These are phyloP conservation scores for Antennarius maculatus DNA, from an alignment of 2,797 vertebrate species.

Conservation along the genomic window DNA sequence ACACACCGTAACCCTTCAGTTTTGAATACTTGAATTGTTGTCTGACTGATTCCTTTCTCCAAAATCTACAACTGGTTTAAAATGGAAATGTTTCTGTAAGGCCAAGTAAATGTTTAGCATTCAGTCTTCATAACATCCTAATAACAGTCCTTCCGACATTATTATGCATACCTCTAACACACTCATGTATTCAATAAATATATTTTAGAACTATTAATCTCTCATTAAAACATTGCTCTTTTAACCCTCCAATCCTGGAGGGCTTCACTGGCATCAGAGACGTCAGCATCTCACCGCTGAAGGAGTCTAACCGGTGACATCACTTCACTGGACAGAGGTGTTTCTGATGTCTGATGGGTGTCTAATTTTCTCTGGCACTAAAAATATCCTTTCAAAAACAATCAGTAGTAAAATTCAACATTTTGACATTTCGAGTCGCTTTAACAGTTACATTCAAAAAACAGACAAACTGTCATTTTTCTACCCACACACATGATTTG, in stretches of 20 bases:
- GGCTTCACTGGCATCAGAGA: conserved; percentile 37
- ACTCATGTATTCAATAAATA: conserved; percentile 36
- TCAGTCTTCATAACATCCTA: background rate
- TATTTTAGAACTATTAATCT: conserved; percentile 26
- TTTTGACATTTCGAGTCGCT: conserved; percentile 30
- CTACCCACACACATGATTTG: background rate
- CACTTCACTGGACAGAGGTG: background rate
- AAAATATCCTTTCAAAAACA: conserved; percentile 19
- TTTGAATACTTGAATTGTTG: conserved; percentile 44
- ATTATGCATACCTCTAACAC: conserved; percentile 20
- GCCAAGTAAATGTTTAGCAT: conserved; percentile 17
- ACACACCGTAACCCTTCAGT: conserved; percentile 28
- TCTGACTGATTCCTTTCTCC: background rate
- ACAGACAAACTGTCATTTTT: conserved; percentile 30
- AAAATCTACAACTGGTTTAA: conserved; percentile 3
- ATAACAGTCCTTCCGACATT: conserved; percentile 27
- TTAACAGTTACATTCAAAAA: conserved; percentile 50
- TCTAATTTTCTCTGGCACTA: background rate
- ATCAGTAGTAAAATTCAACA: conserved; percentile 20
- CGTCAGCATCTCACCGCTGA: conserved; percentile 22
- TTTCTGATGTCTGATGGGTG: background rate
- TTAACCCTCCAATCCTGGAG: conserved; percentile 45
- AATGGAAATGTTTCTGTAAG: conserved; percentile 29
- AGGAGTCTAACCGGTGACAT: background rate
- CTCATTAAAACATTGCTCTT: conserved; percentile 13